Evolutionary conservation across 2,113 vertebrate species (phyloP).

Genomic region (Fregata magnificens): DNA sequence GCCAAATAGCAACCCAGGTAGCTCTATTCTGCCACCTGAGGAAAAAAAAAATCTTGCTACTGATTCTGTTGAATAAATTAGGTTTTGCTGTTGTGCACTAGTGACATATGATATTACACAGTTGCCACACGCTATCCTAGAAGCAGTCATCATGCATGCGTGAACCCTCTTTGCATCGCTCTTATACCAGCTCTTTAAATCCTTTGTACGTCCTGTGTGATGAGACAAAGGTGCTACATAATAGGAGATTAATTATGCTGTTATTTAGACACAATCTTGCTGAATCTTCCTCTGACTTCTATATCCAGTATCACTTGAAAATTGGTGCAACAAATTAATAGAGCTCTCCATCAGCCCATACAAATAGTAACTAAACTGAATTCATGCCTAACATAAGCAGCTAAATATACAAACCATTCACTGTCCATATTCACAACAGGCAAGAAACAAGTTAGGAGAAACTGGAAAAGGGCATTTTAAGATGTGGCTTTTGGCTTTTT

Average conservation of each 20-base stretch:
- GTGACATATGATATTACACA: not conserved
- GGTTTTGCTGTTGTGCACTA: not conserved
- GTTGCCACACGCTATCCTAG: not conserved
- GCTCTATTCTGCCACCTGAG: not conserved
- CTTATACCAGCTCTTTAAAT: not conserved
- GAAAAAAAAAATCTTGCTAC: not conserved
- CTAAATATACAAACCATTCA: not conserved
- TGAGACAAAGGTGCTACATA: not conserved
- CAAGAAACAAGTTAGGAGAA: not conserved
- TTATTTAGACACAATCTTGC: not conserved
- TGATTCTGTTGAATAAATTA: not conserved
- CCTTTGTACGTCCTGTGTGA: not conserved
- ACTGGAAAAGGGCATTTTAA: not conserved
- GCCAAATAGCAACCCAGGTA: not conserved
- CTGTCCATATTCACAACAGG: not conserved
- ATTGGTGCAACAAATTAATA: not conserved
- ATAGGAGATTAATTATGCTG: not conserved
- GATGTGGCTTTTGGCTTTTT: not conserved
- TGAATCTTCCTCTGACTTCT: not conserved
- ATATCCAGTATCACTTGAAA: not conserved
- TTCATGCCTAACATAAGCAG: not conserved
- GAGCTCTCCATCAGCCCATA: not conserved
- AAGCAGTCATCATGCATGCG: not conserved
- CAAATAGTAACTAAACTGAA: not conserved
- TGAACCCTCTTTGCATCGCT: not conserved